Evolutionary conservation across 2,797 vertebrate genomes (phyloP).

Genomic region (Anguilla anguilla): DNA sequence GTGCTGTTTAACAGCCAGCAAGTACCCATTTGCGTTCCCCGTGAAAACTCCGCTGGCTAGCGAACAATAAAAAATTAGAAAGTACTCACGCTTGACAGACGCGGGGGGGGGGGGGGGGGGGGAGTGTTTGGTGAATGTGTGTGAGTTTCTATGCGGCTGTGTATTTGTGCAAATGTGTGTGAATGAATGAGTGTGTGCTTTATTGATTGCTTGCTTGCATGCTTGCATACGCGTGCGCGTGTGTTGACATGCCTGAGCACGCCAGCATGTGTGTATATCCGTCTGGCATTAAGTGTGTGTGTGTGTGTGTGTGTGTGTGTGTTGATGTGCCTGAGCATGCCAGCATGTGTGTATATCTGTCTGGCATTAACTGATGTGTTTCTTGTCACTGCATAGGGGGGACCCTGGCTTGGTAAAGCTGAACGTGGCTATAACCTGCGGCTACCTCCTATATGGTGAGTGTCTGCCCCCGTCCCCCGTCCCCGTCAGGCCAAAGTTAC

Average conservation of each 20-base stretch:
- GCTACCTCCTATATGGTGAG: constrained; percentile 81
- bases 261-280: not conserved
- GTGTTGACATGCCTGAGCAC: constrained; percentile 5
- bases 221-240: not conserved
- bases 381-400: constrained; percentile 63
- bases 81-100: not conserved
- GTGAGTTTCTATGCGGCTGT: not conserved
- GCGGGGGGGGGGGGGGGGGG: not conserved
- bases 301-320: constrained; percentile 16
- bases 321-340: constrained; percentile 9
- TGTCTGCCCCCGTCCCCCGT: not conserved
- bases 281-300: not conserved
- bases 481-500: too few relatives aligned
- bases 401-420: constrained; percentile 77
- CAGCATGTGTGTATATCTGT: not conserved
- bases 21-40: not conserved
- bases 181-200: not conserved
- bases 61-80: not conserved
- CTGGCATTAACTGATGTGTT: not conserved
- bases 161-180: not conserved
- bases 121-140: not conserved
- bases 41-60: not conserved
- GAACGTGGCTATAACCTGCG: constrained; percentile 81
- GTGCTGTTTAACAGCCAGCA: not conserved
- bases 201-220: not conserved